Evolutionary conservation across 2,113 vertebrate species (phyloP).

Genomic region (Trinectes maculatus): DNA sequence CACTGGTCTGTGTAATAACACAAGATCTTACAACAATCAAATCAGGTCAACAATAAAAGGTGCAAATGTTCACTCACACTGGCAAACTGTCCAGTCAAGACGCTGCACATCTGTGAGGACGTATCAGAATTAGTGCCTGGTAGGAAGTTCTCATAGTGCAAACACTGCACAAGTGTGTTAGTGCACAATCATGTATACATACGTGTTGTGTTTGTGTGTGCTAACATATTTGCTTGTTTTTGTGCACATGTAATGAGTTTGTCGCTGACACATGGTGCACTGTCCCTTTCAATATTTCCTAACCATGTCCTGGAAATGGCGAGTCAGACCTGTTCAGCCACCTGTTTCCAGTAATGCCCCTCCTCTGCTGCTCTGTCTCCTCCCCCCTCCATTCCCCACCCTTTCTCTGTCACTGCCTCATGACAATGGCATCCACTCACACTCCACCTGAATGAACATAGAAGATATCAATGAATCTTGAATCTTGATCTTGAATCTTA

Average conservation of each 20-base stretch:
- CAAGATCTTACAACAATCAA: conserved; percentile 16
- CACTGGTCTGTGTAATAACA: conserved; percentile 4
- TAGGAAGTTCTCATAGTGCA: not conserved
- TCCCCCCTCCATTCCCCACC: conserved; percentile 15
- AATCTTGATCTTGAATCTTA: no score
- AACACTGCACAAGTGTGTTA: not conserved
- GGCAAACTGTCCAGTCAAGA: not conserved
- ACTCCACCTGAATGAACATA: conserved; percentile 32
- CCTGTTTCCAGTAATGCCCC: conserved; percentile 78
- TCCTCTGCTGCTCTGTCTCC: conserved; percentile 57
- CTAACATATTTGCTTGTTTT: not conserved
- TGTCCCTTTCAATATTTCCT: conserved; percentile 48
- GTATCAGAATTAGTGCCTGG: not conserved
- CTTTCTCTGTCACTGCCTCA: conserved; percentile 16
- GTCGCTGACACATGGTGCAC: not conserved
- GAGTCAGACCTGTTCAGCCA: conserved; percentile 68
- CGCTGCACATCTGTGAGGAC: conserved; percentile 15
- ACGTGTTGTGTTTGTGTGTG: not conserved
- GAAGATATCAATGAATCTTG: no score
- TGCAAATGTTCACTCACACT: conserved; percentile 1
- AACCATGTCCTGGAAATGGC: conserved; percentile 70
- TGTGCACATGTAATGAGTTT: not conserved
- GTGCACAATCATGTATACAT: not conserved
- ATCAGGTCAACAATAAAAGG: conserved; percentile 4
- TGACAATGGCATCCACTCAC: conserved; percentile 11